These are phyloP conservation scores for Melierax canorus DNA, from an alignment of 2,113 vertebrate genomes.

Conservation along the genomic window DNA sequence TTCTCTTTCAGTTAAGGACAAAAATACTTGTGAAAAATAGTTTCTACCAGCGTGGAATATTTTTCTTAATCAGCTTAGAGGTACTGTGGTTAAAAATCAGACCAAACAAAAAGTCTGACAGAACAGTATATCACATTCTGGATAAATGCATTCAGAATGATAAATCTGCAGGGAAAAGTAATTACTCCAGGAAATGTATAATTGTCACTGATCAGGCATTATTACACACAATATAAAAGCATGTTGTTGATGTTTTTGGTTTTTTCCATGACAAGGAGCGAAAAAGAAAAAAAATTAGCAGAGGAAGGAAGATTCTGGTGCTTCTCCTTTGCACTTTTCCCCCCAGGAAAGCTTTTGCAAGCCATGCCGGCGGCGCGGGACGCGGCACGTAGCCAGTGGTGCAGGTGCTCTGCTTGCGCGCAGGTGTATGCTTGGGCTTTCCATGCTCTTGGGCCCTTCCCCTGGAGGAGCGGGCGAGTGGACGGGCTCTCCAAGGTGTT, in stretches of 20 bases:
- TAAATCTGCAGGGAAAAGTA: neutral
- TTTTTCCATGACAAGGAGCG: neutral
- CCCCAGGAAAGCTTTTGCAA: neutral
- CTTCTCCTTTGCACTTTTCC: neutral
- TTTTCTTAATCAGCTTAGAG: neutral
- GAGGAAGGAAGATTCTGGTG: neutral
- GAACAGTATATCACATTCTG: neutral
- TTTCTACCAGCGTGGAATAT: neutral
- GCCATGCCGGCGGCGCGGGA: rapidly evolving
- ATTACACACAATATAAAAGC: neutral
- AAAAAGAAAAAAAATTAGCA: neutral
- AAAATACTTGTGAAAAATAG: neutral
- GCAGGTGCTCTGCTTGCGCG: neutral
- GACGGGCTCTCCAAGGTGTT: neutral
- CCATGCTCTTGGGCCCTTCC: neutral
- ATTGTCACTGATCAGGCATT: neutral
- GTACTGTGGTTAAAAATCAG: neutral
- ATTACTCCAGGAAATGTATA: neutral
- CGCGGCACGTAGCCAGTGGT: rapidly evolving
- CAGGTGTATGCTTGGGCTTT: neutral
- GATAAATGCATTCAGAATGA: neutral
- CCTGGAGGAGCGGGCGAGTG: neutral
- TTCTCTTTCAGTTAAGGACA: neutral
- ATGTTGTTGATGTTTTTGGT: neutral
- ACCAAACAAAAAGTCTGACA: neutral